A percentile compares a stretch with the other conserved stretches of the same genome.
These are phyloP conservation scores for Halyomorpha halys DNA, from an alignment of 1,140 invertebrate genomes.

Conservation along the genomic window DNA sequence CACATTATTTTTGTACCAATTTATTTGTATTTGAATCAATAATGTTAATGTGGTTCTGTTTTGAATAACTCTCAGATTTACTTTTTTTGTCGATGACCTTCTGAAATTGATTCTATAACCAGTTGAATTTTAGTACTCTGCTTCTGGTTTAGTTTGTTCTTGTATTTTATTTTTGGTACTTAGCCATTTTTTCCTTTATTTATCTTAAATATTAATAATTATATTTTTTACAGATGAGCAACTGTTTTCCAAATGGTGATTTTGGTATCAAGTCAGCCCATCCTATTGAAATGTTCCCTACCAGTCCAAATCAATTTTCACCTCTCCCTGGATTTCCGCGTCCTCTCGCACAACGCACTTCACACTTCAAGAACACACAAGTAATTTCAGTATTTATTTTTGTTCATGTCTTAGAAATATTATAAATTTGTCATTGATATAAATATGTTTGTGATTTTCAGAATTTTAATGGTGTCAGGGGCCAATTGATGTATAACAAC, in stretches of 20 bases:
- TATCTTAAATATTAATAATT: background rate
- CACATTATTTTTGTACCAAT: too few relatives aligned
- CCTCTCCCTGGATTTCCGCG: constrained; percentile 25
- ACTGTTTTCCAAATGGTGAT: constrained; percentile 14
- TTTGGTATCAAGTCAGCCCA: constrained; percentile 12
- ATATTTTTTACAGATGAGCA: background rate
- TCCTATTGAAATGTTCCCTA: constrained; percentile 12
- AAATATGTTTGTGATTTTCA: background rate
- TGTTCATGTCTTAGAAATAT: background rate
- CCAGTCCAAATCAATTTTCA: constrained; percentile 16
- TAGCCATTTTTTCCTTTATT: background rate
- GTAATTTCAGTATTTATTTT: constrained; percentile 13
- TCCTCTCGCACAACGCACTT: constrained; percentile 21
- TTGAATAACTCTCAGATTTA: too few relatives aligned
- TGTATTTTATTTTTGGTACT: background rate
- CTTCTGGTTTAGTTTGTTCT: background rate
- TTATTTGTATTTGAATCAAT: too few relatives aligned
- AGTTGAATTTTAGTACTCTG: background rate
- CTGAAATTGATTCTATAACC: too few relatives aligned
- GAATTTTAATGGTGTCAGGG: constrained; percentile 6
- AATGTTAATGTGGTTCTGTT: too few relatives aligned
- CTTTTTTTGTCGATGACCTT: too few relatives aligned
- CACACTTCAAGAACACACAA: constrained; percentile 25
- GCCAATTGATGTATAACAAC: constrained; percentile 18
- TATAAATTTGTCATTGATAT: background rate